Evolutionary conservation across 2,113 vertebrate species (phyloP).

Genomic region (Clarias macrocephalus): DNA sequence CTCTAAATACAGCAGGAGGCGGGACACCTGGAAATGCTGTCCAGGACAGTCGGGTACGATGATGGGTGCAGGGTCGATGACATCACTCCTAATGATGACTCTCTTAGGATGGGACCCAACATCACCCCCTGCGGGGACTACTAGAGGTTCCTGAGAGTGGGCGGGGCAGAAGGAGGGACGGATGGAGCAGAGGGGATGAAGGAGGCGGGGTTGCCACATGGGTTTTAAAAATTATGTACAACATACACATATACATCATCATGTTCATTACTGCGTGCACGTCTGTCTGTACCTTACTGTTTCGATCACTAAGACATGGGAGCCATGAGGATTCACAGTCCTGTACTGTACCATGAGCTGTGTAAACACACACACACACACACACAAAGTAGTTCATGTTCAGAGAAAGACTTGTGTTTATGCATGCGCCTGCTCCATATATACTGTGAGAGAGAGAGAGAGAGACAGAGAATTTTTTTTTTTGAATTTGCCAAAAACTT

Average conservation of each 20-base stretch:
- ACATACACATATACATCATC: not conserved
- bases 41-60: slow-evolving; percentile 49
- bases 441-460: not conserved
- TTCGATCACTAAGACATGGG: slow-evolving; percentile 43
- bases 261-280: not conserved
- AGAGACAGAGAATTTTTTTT: too few species aligned
- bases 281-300: slow-evolving; percentile 29
- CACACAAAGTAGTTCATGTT: not conserved
- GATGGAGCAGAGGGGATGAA: too few species aligned
- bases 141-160: slow-evolving; percentile 4
- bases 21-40: slow-evolving; percentile 57
- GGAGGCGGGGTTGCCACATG: not conserved
- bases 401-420: not conserved
- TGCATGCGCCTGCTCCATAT: not conserved
- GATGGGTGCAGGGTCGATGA: not conserved
- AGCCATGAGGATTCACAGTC: slow-evolving; percentile 36
- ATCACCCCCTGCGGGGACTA: not conserved
- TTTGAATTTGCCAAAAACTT: too few species aligned
- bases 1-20: slow-evolving; percentile 47
- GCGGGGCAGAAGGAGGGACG: too few species aligned
- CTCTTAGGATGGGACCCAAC: not conserved
- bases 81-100: too few species aligned
- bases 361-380: slow-evolving; percentile 3
- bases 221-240: not conserved
- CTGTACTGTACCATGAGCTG: slow-evolving; percentile 36